A percentile compares a stretch with the other conserved stretches of the same genome.
Conservation (phyloP, 2,113 vertebrate species). For the Eulacestoma nigropectus region DNA sequence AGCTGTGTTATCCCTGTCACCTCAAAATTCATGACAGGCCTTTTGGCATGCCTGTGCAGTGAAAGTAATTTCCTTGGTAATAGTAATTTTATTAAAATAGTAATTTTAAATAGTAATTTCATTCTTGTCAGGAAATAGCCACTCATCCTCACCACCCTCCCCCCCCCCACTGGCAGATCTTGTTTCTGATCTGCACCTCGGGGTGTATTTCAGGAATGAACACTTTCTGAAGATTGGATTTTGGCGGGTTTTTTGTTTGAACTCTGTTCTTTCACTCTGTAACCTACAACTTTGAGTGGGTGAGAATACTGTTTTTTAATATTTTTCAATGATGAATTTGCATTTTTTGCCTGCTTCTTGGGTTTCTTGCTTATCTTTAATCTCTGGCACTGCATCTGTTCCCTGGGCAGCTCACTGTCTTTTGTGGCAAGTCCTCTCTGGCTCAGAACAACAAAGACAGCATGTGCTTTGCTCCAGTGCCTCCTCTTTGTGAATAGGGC, state of each 20-base stretch:
- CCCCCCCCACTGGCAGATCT: not conserved
- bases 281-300: not conserved
- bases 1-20: not conserved
- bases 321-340: not conserved
- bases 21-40: not conserved
- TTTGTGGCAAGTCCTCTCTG: not conserved
- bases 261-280: not conserved
- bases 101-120: not conserved
- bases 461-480: not conserved
- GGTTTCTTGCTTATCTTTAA: not conserved
- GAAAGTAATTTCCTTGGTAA: not conserved
- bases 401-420: not conserved
- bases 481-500: not conserved
- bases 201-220: not conserved
- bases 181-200: not conserved
- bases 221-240: not conserved
- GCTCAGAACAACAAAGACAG: not conserved
- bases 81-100: not conserved
- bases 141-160: not conserved
- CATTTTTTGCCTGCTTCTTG: not conserved
- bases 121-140: not conserved
- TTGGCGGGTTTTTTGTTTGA: rapidly evolving
- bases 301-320: not conserved
- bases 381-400: not conserved
- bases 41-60: not conserved